Base-by-base conservation (phyloP, 2,888 invertebrate species). In the Pammene fasciana region DNA sequence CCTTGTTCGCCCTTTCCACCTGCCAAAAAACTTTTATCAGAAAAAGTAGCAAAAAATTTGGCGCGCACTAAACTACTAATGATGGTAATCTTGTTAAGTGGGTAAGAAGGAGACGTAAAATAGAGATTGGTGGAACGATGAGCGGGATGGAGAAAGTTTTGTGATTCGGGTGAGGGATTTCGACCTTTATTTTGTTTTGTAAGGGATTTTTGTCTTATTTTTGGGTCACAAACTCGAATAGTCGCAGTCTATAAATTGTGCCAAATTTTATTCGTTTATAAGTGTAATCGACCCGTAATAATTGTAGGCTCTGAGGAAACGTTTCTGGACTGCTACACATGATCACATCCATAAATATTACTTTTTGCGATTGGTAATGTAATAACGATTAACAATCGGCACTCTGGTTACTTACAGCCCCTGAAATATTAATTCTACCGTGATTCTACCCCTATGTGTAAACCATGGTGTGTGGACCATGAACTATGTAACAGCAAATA, bases 51-150 rank as follows among this genome's bases (percentile, higher is more conserved):
- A 61, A 62, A 54, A 73, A 73, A 72, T 55, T 72, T 67, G 65
- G 72, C 64, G 65, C 67, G 67, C 71, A 52, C 56, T 38, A 54
- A 73, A 72, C 68, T 70, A 73, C 73, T 74, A 73, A 74, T 72
- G 74, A 72, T 65, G 73, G 73, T 67, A 72, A 73, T 74, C 65
- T 68, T 67, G 70, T 68, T 65, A 68, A 68, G 68, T 59, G 64
- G 43, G 62, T 11, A 14, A 48, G 62, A 61, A 56, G 0, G 50
- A 52, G 64, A 64, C 11, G 16, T 36, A 45, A 43, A 50, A 68
- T 68, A 64, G 34, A 45, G 59, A 36, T 65, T 68, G 52, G 45
- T 38, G 41, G 13, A 16, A 48, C 10, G 57, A 14, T 59, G 57
- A 65, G 64, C n/a, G 68, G 18, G 64, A 68, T 59, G 64, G 36